Conservation (phyloP, 1,140 invertebrate species). For the Danaus plexippus region DNA sequence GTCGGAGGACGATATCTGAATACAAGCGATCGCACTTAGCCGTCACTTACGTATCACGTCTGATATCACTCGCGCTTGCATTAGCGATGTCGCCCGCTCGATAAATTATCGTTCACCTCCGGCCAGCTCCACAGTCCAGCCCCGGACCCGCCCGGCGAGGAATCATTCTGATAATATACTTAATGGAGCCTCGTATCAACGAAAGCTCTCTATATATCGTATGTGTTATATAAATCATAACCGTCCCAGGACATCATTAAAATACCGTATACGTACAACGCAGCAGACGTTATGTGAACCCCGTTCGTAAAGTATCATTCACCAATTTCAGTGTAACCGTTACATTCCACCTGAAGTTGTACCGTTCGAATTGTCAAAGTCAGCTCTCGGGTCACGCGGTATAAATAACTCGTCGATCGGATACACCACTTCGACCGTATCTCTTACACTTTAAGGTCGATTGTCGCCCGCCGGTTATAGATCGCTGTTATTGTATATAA, state of each 20-base stretch:
- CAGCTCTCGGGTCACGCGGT: conserved; percentile 35
- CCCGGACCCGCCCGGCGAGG: conserved; percentile 27
- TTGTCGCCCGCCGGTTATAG: conserved; percentile 14
- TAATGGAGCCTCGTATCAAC: conserved; percentile 11
- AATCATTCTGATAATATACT: conserved; percentile 17
- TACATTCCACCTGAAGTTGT: conserved; percentile 30
- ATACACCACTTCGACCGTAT: conserved; percentile 11
- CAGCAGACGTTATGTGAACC: not conserved
- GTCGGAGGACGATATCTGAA: conserved; percentile 50
- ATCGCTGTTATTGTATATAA: conserved; percentile 57
- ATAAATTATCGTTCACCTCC: conserved; percentile 61
- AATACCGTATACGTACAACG: not conserved
- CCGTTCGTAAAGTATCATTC: conserved; percentile 1
- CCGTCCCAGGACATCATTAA: not conserved
- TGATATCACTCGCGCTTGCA: conserved; percentile 63
- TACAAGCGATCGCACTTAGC: conserved; percentile 69
- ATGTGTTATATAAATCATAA: conserved; percentile 2
- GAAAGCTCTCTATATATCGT: conserved; percentile 1
- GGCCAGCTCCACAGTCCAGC: conserved; percentile 42
- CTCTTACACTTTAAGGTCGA: conserved; percentile 12
- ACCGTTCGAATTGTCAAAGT: conserved; percentile 43
- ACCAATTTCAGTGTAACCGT: conserved; percentile 16
- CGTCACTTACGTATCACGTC: conserved; percentile 54
- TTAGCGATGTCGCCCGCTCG: conserved; percentile 58
- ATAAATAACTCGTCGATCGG: conserved; percentile 41